Evolutionary conservation across 2,888 invertebrate genomes (phyloP), one percentile per base, ranked within the genome.

Genomic region (Leptarthrus brevirostris): DNA sequence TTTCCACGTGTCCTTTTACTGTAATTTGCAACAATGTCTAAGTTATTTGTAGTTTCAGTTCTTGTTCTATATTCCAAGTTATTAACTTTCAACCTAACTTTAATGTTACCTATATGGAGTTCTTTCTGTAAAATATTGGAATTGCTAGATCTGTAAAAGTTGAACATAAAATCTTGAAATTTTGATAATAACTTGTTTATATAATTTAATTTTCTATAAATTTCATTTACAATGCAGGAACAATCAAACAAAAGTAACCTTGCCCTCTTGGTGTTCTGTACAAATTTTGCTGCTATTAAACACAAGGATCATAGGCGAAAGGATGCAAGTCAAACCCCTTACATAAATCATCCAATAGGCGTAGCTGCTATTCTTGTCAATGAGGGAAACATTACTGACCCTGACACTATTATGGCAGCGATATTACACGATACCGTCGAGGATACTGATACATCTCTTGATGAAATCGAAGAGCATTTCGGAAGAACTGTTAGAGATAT

Each of bases 391-490:
- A 81, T 93, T 6, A 83, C 84, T 3, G 88, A 91, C 79, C 81
- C 82, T 56, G 81, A 81, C 22, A 76, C 75, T 0, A 82, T 92
- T 3, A 87, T 91, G 83, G 92, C 93, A 5, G 94, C 94, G 0
- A 79, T 94, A 8, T 86, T 95, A 1, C 94, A 95, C 81, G 94
- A 95, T 80, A 93, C 93, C 0, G 92, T 95, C 1, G 94, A 95
- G 84, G 94, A 95, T 80, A 95, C 94, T 0, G 88, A 92, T 61
- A 91, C 93, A 0, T 90, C 90, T 0, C 87, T 91, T 76, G 88
- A 89, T 14, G 93, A 93, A 83, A 87, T 94, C 49, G 87, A 89
- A 80, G 72, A 81, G 22, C 79, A 86, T 44, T 93, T 93, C 85
- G 93, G 93, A 0, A 75, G 80, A 3, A 86, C 86, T 78, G 87